phyloP scores from a whole-genome alignment of 1,140 invertebrate species.

The Sipha flava region DNA sequence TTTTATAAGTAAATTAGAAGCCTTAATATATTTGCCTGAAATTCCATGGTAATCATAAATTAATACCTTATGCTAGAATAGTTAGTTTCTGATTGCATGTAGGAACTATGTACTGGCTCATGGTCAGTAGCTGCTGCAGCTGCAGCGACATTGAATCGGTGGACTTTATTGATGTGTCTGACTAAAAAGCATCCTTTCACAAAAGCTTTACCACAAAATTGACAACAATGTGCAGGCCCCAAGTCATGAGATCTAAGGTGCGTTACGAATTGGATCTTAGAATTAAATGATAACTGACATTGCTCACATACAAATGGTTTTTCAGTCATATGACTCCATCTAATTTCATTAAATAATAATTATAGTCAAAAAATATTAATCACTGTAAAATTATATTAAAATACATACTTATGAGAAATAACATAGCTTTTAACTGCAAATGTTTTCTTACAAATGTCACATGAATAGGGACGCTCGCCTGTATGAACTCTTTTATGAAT shows the following conservation, averaged over 20 bases:
- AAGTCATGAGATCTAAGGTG: conserved; percentile 61
- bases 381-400: background rate
- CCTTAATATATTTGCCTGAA: background rate
- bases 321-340: conserved; percentile 66
- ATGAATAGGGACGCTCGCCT: conserved; percentile 58
- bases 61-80: conserved; percentile 28
- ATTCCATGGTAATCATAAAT: background rate
- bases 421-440: conserved; percentile 71
- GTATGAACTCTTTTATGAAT: conserved; percentile 41
- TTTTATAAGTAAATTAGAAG: background rate
- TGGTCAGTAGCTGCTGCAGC: conserved; percentile 12
- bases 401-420: conserved; percentile 54
- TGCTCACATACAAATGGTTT: conserved; percentile 61
- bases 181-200: conserved; percentile 67
- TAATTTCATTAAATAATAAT: conserved; percentile 37
- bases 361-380: background rate
- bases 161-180: conserved; percentile 60
- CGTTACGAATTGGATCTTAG: conserved; percentile 59
- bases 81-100: conserved; percentile 27
- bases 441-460: conserved; percentile 64
- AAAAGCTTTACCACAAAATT: conserved; percentile 61
- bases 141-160: conserved; percentile 47
- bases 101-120: conserved; percentile 30
- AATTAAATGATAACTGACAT: conserved; percentile 63
- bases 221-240: conserved; percentile 60